Evolutionary conservation across 2,113 vertebrate species (phyloP), one percentile per base, ranked within the genome.

Genomic region (Larimichthys crocea): DNA sequence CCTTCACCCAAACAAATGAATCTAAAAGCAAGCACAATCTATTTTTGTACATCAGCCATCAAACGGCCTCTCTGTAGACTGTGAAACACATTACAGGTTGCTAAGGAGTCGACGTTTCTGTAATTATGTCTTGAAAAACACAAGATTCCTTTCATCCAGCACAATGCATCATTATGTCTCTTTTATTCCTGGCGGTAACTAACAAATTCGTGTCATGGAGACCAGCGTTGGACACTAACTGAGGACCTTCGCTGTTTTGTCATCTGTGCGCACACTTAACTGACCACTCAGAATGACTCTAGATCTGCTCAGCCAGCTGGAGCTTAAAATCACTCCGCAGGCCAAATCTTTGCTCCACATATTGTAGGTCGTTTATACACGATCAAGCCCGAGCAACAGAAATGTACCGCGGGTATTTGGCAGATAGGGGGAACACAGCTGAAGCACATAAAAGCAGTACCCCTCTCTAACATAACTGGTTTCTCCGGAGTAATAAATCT

Each of bases 231-330:
- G 40, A 35, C 0, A 1, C 19, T n/a, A 44, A 40, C 12, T 16
- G 24, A 62, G 3, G 10, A 60, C 49, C 44, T 12, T 26, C 19
- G 26, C 60, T 12, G 49, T 42, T 62, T 24, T 75, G 40, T 64
- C 61, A 80, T 48, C 3, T 42, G 61, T 49, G 0, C 20, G 40
- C 8, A 7, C 70, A 52, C 53, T 11, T 10, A 53, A 64, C 68
- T 74, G 63, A 79, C 71, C 59, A 52, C 72, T 53, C 20, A 61
- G 19, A 15, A 9, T 83, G 74, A 77, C 59, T 77, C 73, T 65
- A 31, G 48, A 52, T 49, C 29, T 29, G 61, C 62, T 74, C 62
- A 40, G 46, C 42, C 52, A 49, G 55, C 9, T 67, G 55, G 75
- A 62, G 22, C 40, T 14, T 16, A 17, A 24, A 63, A 29, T 70